phyloP scores from a whole-genome alignment of 2,888 invertebrate species.

The Choreutis nemorana region DNA sequence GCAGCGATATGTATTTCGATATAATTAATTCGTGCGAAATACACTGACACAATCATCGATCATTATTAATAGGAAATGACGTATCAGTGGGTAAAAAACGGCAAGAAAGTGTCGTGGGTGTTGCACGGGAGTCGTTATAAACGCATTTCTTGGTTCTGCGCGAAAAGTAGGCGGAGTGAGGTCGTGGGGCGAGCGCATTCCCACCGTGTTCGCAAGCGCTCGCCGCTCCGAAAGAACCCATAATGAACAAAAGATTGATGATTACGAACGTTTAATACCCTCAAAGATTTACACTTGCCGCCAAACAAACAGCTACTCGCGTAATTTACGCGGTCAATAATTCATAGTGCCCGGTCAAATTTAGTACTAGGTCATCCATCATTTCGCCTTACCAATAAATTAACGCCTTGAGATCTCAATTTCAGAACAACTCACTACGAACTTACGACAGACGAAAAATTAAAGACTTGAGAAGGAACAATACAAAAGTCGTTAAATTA shows the following conservation, averaged over 20 bases:
- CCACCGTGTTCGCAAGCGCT: constrained; percentile 22
- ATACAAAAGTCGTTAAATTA: no score
- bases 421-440: no score
- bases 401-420: no score
- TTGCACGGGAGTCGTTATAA: constrained; percentile 46
- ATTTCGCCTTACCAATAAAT: no score
- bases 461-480: no score
- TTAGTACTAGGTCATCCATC: no score
- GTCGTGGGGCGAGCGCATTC: constrained; percentile 20
- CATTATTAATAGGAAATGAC: constrained; percentile 32
- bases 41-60: constrained; percentile 27
- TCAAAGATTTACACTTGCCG: constrained; percentile 6
- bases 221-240: constrained; percentile 27
- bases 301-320: constrained; percentile 5
- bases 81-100: constrained; percentile 14
- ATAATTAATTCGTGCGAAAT: constrained; percentile 22
- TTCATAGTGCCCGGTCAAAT: no score
- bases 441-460: no score
- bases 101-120: constrained; percentile 35
- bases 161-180: constrained; percentile 43
- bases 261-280: constrained; percentile 8
- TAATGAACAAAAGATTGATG: constrained; percentile 34
- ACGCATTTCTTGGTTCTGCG: constrained; percentile 44
- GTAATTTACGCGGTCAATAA: no score
- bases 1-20: not conserved